Conservation (phyloP, 2,797 vertebrate species). For the Pampus argenteus region DNA sequence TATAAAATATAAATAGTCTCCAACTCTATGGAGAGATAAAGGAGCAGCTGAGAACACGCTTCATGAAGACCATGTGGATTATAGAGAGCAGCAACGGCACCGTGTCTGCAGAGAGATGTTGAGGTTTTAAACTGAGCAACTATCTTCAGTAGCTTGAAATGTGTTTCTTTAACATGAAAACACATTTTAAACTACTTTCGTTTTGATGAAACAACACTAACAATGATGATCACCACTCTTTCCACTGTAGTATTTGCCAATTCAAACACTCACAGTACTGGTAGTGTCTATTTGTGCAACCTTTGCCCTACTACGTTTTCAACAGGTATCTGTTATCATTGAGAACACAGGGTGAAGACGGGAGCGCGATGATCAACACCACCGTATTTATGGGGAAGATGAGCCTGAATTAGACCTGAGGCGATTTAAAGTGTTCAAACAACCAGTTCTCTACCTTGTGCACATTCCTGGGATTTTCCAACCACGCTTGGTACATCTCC, state of each 20-base stretch:
- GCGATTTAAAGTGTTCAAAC: background rate
- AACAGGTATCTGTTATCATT: background rate
- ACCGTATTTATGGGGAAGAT: background rate
- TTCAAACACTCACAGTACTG: background rate
- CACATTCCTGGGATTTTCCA: slow-evolving; percentile 95
- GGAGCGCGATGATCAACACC: too few species aligned
- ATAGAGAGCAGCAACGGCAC: background rate
- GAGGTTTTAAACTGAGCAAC: background rate
- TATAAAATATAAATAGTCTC: too few species aligned
- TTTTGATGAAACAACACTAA: background rate
- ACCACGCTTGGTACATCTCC: slow-evolving; percentile 97
- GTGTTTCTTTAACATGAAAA: too few species aligned
- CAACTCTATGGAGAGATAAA: too few species aligned
- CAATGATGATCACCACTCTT: too few species aligned
- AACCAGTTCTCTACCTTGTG: slow-evolving; percentile 91
- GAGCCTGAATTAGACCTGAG: background rate
- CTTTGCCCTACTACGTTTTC: slow-evolving; percentile 26
- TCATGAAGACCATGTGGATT: too few species aligned
- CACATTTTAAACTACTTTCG: background rate
- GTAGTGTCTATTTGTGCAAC: slow-evolving; percentile 23
- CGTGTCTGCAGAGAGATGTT: background rate
- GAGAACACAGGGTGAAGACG: too few species aligned
- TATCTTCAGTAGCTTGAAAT: too few species aligned
- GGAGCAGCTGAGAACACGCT: too few species aligned
- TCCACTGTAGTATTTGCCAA: too few species aligned